phyloP scores from a whole-genome alignment of 2,797 vertebrate species.

The Pipistrellus pipistrellus region DNA sequence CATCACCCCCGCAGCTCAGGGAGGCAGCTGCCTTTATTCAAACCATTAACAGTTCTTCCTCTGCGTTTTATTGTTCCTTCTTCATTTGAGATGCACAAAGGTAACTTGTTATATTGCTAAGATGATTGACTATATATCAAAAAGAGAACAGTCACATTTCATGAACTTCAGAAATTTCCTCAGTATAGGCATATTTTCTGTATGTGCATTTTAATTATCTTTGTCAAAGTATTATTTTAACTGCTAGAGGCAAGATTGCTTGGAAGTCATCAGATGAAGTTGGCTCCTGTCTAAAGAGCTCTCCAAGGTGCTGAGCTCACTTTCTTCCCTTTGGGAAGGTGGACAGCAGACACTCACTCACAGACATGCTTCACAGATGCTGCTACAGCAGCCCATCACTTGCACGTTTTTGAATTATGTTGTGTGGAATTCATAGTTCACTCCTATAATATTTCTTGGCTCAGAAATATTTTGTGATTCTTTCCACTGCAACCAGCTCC shows the following conservation, averaged over 20 bases:
- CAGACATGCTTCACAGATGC: neutral
- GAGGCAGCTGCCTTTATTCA: neutral
- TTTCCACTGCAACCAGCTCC: neutral
- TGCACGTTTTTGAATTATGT: conserved; percentile 42
- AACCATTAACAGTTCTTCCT: neutral
- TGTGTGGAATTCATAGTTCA: conserved; percentile 5
- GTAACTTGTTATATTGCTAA: conserved; percentile 7
- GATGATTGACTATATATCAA: conserved; percentile 33
- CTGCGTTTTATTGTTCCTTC: neutral
- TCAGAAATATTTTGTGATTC: neutral
- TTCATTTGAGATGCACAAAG: conserved; percentile 26
- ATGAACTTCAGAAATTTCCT: conserved; percentile 55
- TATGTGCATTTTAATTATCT: conserved; percentile 68
- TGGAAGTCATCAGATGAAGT: neutral
- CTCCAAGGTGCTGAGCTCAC: conserved; percentile 57
- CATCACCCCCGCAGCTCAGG: neutral
- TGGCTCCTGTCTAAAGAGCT: neutral
- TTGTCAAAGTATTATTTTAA: conserved; percentile 59
- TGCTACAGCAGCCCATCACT: neutral
- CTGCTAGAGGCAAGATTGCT: neutral
- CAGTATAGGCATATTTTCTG: conserved; percentile 51
- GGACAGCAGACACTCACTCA: neutral
- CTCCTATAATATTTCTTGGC: conserved; percentile 17
- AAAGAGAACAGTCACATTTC: conserved; percentile 59
- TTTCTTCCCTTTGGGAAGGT: neutral